Base-by-base conservation (phyloP, 2,888 invertebrate genomes). In the Aradus depressus region DNA sequence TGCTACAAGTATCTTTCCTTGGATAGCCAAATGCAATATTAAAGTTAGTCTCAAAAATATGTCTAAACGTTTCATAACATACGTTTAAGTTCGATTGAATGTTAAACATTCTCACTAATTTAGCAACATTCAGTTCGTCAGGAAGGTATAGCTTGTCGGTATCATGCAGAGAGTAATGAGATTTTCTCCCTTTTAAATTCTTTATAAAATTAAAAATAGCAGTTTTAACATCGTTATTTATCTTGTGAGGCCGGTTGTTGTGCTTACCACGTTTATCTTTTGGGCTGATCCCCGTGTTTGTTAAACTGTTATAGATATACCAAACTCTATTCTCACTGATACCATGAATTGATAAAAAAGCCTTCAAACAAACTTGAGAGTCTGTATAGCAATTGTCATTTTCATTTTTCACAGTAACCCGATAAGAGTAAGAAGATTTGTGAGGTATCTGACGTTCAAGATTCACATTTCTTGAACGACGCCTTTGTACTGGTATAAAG, bases 21-120 rank as follows among this genome's bases (percentile, higher is more conserved):
- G 48, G 38, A 25, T 39, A 48, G 23, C 25, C 23, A 19, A 44
- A 44, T 14, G 44, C 14, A 32, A 44, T 44, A 34, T 44, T 35
- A 22, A 34, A 44, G 10, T 44, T 28, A 21, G 18, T 34, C 10
- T 35, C 18, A 14, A 38, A 44, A 34, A 44, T 35, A 18, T 28
- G 19, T 18, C 44, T 31, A 34, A 44, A 44, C 10, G 14, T 34
- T 14, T 44, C 44, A 14, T 44, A 44, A 21, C 10, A 34, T 8
- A 35, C 12, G 3, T 8, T 8, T 5, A 32, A 32, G 3, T 12
- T 14, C 3, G 44, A 34, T 19, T 53, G 28, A 16, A 21, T 28
- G 14, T 54, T 44, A 39, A 42, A 55, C 55, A 55, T 55, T 39
- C 25, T 45, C 25, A 39, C 34, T 10, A 54, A 23, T 39, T 52